These are phyloP conservation scores for Agrochola litura DNA, from an alignment of 2,888 invertebrate genomes.

Conservation along the genomic window DNA sequence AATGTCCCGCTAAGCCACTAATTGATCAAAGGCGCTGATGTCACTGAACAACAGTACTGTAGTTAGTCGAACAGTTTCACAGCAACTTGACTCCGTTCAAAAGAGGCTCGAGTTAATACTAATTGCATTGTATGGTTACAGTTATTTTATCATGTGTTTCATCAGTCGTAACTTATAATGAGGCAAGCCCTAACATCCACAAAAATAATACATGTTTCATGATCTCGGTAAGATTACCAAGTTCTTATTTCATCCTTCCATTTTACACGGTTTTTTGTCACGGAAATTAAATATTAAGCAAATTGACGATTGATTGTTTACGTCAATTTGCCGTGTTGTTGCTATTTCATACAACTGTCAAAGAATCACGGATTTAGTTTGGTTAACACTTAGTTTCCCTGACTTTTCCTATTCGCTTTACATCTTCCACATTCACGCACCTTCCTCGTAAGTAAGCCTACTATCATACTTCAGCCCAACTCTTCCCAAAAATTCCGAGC, in stretches of 20 bases:
- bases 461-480: neutral
- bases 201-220: neutral
- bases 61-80: slow-evolving; percentile 7
- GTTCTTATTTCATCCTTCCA: neutral
- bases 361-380: neutral
- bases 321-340: no score
- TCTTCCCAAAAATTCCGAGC: neutral
- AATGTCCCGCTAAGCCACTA: slow-evolving; percentile 13
- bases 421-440: neutral
- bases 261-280: neutral
- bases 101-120: slow-evolving; percentile 11
- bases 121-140: slow-evolving; percentile 12
- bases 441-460: neutral
- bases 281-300: no score
- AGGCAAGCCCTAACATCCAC: neutral
- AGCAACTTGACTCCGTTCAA: slow-evolving; percentile 2
- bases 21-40: slow-evolving; percentile 27
- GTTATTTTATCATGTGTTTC: neutral
- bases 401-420: neutral
- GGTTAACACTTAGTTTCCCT: neutral
- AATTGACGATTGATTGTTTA: no score
- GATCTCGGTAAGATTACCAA: neutral
- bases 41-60: slow-evolving; percentile 12
- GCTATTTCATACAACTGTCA: no score
- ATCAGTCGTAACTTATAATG: slow-evolving; percentile 1